Conservation (phyloP, 2,888 invertebrate genomes). For the Meta bourneti region DNA sequence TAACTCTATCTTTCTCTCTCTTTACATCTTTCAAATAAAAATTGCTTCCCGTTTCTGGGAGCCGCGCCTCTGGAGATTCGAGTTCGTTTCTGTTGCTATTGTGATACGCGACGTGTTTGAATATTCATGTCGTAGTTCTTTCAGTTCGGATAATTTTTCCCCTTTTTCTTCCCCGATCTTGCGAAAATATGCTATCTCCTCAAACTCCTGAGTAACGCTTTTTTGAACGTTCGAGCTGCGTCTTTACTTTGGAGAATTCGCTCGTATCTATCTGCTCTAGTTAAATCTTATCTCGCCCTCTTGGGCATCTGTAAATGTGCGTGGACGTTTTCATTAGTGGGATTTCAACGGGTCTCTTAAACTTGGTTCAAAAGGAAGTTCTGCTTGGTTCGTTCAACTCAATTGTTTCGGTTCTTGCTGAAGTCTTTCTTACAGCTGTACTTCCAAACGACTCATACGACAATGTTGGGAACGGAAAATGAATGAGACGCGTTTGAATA, state of each 20-base stretch:
- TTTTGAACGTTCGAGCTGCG: neutral
- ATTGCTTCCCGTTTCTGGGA: constrained; percentile 16
- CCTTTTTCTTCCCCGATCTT: neutral
- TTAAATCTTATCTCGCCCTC: neutral
- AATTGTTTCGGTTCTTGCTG: no score
- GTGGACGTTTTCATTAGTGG: neutral
- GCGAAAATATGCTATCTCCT: neutral
- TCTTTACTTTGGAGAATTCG: no score
- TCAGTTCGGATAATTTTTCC: neutral
- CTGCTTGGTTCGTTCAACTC: no score
- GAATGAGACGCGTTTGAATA: no score
- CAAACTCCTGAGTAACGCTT: neutral
- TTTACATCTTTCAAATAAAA: constrained; percentile 12
- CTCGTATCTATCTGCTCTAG: neutral
- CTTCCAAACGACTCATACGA: no score
- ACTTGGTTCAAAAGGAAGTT: no score
- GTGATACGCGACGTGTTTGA: constrained; percentile 10
- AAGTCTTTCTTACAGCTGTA: no score
- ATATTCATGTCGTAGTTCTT: constrained; percentile 26
- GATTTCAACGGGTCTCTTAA: no score
- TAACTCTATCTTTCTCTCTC: neutral
- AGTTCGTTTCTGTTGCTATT: constrained; percentile 23
- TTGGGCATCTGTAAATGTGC: neutral
- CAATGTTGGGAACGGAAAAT: no score
- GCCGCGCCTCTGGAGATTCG: constrained; percentile 13